phyloP scores from a whole-genome alignment of 2,888 invertebrate species.

The Clepsis dumicolana region DNA sequence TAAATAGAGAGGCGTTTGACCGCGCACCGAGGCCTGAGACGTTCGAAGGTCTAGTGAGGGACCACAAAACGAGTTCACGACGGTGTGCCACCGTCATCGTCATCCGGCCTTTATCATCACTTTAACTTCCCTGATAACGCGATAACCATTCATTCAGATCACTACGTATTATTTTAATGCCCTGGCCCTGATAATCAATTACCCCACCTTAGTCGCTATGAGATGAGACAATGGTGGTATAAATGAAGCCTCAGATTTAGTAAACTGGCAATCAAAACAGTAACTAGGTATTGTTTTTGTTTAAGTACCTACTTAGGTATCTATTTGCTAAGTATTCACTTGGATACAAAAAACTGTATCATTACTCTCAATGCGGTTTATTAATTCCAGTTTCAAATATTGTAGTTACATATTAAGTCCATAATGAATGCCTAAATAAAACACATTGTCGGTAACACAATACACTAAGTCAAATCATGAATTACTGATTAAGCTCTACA shows the following conservation, averaged over 20 bases:
- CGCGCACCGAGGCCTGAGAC: slow-evolving; percentile 22
- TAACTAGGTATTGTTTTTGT: too few relatives aligned
- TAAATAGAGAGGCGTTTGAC: slow-evolving; percentile 69
- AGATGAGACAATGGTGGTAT: neutral
- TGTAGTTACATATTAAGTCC: neutral
- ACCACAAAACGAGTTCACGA: slow-evolving; percentile 34
- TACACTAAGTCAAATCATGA: slow-evolving; percentile 51
- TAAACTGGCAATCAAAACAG: too few relatives aligned
- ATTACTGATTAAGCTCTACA: slow-evolving; percentile 56
- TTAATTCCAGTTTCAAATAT: too few relatives aligned
- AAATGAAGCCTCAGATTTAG: too few relatives aligned
- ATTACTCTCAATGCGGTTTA: too few relatives aligned
- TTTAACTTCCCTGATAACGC: neutral
- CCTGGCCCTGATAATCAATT: neutral
- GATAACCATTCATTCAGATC: neutral
- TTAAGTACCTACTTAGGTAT: too few relatives aligned
- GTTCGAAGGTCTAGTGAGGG: slow-evolving; percentile 59
- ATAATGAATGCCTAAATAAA: neutral
- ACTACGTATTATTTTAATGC: neutral
- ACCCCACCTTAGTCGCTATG: neutral
- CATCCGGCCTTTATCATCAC: slow-evolving; percentile 18
- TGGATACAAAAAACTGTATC: too few relatives aligned
- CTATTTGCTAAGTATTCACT: too few relatives aligned
- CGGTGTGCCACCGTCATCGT: neutral
- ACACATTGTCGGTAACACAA: slow-evolving; percentile 50